A percentile compares a stretch with the other conserved stretches of the same genome.
Evolutionary conservation across 2,113 vertebrate species (phyloP).

Genomic region (Crypturellus undulatus): DNA sequence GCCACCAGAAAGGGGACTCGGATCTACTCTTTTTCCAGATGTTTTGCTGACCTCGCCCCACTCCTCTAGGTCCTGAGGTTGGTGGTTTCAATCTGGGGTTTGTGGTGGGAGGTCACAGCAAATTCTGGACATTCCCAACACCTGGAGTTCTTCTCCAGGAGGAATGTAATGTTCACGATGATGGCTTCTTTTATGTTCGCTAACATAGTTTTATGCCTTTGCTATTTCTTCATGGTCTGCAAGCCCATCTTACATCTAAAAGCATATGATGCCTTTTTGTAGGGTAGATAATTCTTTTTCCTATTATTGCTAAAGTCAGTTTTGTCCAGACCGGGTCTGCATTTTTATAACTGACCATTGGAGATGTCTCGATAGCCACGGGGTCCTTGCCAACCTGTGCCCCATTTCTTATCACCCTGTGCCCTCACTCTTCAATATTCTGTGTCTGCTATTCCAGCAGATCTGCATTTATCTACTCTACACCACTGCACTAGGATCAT

Average conservation of each 20-base stretch:
- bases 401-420: too few relatives aligned
- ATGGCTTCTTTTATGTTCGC: background rate
- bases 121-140: background rate
- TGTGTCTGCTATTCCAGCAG: background rate
- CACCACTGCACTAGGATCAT: background rate
- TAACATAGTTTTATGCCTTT: background rate
- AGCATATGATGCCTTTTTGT: background rate
- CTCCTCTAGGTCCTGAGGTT: background rate
- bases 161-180: background rate
- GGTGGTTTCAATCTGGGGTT: too few relatives aligned
- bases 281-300: background rate
- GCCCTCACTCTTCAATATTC: background rate
- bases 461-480: fast-evolving
- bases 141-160: background rate
- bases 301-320: background rate
- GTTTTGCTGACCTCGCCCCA: background rate
- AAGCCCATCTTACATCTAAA: background rate
- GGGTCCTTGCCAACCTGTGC: background rate
- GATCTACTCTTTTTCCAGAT: background rate
- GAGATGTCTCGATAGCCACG: background rate
- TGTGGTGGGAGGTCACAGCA: too few relatives aligned
- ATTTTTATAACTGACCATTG: background rate
- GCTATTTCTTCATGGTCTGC: background rate
- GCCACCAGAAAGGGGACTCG: background rate
- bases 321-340: background rate